Percentiles rank a stretch among this genome's conserved stretches.
phyloP scores from a whole-genome alignment of 2,888 invertebrate species.

The Philereme vetulata region DNA sequence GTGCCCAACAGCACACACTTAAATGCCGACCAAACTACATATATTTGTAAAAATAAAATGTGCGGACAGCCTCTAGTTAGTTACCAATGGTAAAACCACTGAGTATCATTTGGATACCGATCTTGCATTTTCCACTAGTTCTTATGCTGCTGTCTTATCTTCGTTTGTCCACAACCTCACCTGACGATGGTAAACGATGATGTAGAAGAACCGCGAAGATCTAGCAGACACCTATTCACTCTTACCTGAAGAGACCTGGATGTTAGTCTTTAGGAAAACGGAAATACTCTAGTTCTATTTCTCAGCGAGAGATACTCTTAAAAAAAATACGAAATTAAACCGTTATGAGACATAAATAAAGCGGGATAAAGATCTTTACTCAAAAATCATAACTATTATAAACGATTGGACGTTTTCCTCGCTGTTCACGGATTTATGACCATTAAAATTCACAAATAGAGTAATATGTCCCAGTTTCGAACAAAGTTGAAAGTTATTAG shows the following conservation, averaged over 20 bases:
- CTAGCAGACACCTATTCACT: too few relatives aligned
- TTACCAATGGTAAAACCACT: background rate
- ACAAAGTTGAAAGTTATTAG: conserved; percentile 51
- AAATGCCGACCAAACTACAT: conserved; percentile 64
- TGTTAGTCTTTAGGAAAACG: too few relatives aligned
- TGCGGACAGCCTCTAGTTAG: conserved; percentile 47
- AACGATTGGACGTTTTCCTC: conserved; percentile 43
- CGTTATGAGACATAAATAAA: conserved; percentile 20
- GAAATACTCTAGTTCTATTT: too few relatives aligned
- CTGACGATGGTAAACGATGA: too few relatives aligned
- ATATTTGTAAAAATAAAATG: conserved; percentile 77
- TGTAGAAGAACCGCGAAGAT: too few relatives aligned
- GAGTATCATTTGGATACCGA: background rate
- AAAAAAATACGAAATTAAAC: conserved; percentile 14
- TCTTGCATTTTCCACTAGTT: too few relatives aligned
- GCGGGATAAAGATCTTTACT: conserved; percentile 34
- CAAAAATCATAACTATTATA: conserved; percentile 37
- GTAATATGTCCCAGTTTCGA: conserved; percentile 58
- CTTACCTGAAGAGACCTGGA: too few relatives aligned
- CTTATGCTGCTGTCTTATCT: too few relatives aligned
- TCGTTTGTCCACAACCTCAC: too few relatives aligned
- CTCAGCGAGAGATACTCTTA: background rate
- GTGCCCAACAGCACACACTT: conserved; percentile 65
- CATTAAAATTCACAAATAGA: conserved; percentile 64
- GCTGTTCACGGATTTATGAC: conserved; percentile 54